Evolutionary conservation across 2,888 invertebrate genomes (phyloP).

Genomic region (Apoda limacodes): DNA sequence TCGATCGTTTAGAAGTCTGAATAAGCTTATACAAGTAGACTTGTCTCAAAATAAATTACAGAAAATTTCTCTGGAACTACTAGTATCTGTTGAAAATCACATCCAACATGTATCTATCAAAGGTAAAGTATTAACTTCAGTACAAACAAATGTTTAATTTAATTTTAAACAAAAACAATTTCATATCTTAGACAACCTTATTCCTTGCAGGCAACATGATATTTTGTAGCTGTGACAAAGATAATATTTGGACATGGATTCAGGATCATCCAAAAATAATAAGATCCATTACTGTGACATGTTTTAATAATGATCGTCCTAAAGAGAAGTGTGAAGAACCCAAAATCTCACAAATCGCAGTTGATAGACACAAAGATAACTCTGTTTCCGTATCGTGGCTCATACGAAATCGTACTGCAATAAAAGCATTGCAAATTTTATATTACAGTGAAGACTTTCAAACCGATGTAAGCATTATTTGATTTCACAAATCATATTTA

Average conservation of each 20-base stretch:
- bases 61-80: constrained; percentile 80
- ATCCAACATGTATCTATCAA: constrained; percentile 82
- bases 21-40: constrained; percentile 82
- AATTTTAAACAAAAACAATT: constrained; percentile 1
- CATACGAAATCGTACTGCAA: constrained; percentile 85
- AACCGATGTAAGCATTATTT: constrained; percentile 32
- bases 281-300: constrained; percentile 41
- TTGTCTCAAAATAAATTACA: constrained; percentile 86
- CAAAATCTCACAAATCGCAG: constrained; percentile 83
- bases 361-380: constrained; percentile 88
- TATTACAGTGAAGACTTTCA: constrained; percentile 72
- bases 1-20: constrained; percentile 82
- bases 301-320: constrained; percentile 52
- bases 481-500: too few species aligned
- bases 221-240: constrained; percentile 89
- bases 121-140: constrained; percentile 67
- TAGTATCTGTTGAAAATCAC: constrained; percentile 85
- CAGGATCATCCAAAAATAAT: constrained; percentile 80
- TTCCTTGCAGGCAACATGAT: constrained; percentile 82
- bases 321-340: constrained; percentile 72
- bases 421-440: constrained; percentile 85
- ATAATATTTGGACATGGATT: constrained; percentile 94
- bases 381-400: constrained; percentile 91
- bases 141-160: background rate
- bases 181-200: constrained; percentile 1